phyloP scores from a whole-genome alignment of 2,113 vertebrate genomes.

The Microcebus murinus region DNA sequence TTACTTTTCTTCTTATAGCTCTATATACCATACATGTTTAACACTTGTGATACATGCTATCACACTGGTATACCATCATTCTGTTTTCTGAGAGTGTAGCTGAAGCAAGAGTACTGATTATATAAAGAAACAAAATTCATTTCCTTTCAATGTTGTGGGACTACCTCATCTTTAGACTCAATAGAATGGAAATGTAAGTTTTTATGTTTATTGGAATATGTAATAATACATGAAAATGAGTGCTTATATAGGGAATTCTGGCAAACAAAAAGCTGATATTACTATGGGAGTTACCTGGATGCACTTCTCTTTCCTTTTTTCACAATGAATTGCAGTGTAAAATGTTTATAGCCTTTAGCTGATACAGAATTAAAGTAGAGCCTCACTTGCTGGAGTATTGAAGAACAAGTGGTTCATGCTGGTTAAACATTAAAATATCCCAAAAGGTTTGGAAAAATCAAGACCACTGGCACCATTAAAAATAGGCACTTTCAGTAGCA shows the following conservation, averaged over 20 bases:
- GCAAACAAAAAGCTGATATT: neutral
- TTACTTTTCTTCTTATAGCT: neutral
- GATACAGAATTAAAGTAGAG: neutral
- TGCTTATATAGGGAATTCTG: neutral
- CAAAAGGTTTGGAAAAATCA: neutral
- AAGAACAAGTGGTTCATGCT: neutral
- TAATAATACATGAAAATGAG: neutral
- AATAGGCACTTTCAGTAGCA: neutral
- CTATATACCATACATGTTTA: too few species aligned
- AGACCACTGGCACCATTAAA: conserved; percentile 28
- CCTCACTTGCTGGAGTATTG: neutral
- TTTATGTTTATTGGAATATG: neutral
- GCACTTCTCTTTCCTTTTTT: neutral
- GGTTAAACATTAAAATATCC: conserved; percentile 43
- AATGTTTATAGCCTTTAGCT: conserved; percentile 40
- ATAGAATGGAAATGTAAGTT: neutral
- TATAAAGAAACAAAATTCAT: neutral
- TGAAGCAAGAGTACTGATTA: neutral
- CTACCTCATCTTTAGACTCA: neutral
- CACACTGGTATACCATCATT: neutral
- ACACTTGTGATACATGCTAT: neutral
- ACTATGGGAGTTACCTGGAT: neutral
- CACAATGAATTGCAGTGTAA: neutral
- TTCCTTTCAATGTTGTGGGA: neutral
- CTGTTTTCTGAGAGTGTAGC: neutral